Evolutionary conservation across 2,797 vertebrate genomes (phyloP), one percentile per base, ranked within the genome.

Genomic region (Pachyuromys duprasi): DNA sequence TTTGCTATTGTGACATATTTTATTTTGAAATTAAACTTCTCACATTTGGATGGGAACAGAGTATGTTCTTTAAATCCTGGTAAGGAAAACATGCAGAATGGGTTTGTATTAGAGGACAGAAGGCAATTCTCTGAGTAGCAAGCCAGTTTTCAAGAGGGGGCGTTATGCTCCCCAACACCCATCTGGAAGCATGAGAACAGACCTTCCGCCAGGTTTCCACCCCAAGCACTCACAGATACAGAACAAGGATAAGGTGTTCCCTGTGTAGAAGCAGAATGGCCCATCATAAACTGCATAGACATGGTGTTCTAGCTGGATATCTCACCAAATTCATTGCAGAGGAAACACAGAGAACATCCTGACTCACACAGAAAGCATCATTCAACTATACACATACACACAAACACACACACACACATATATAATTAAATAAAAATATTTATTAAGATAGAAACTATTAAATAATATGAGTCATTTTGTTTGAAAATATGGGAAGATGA

Each of bases 1-100:
- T 97, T 97, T 97, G 84, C 91, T 88, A 49, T 89, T 97, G 83
- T 97, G 93, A 90, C 93, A 60, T 96, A 95, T 80, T 97, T 96
- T 93, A 93, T 97, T 97, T 94, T 98, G 97, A 97, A 98, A 97
- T 97, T 96, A 96, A 98, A 96, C 94, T 89, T 79, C 70, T 84
- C 75, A 89, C 94, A 98, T 28, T 95, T 97, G 91, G 94, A 94
- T 55, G 90, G 90, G 93, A 90, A 90, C 69, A 63, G 89, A 84
- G 95, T 89, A 97, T 97, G 24, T 95, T 98, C 95, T 89, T 97
- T 95, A 97, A 96, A 97, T 96, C 2, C 80, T 96, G 65, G 95
- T 96, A 97, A 94, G 90, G 95, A 94, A 97, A 90, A 89, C 90
- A 94, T 28, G 74, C 60, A 88, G 93, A 67, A 97, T 97, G 95